Percentiles rank a stretch among this genome's conserved stretches.
Conservation (phyloP, 2,888 invertebrate genomes). For the Meteorus colon region DNA sequence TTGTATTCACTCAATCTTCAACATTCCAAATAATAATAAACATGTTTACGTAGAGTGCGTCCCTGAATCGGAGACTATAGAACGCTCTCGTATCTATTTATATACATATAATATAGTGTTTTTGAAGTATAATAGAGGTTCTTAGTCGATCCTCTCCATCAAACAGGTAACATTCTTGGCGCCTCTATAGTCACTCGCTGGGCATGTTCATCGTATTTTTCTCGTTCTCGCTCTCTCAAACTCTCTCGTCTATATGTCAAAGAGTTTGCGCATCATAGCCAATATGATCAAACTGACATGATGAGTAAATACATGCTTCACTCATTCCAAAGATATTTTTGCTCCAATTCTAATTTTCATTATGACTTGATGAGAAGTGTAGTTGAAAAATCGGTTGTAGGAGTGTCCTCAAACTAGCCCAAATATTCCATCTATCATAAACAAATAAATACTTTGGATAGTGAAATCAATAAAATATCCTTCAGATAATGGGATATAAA, state of each 20-base stretch:
- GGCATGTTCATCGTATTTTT: slow-evolving; percentile 18
- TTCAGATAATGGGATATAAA: too few species aligned
- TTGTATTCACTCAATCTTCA: neutral
- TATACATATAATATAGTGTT: slow-evolving; percentile 47
- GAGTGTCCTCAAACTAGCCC: too few species aligned
- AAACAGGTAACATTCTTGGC: slow-evolving; percentile 62
- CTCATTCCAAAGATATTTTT: too few species aligned
- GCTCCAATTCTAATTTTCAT: too few species aligned
- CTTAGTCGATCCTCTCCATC: slow-evolving; percentile 61
- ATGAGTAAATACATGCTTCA: neutral
- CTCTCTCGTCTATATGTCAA: neutral
- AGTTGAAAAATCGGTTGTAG: too few species aligned
- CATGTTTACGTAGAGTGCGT: slow-evolving; percentile 49
- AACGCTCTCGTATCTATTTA: slow-evolving; percentile 15
- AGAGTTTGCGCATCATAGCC: neutral
- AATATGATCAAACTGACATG: neutral
- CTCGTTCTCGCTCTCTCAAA: neutral
- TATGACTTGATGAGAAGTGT: too few species aligned
- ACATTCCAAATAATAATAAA: slow-evolving; percentile 13
- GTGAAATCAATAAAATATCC: too few species aligned
- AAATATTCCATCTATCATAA: too few species aligned
- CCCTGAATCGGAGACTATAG: slow-evolving; percentile 52
- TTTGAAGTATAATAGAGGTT: slow-evolving; percentile 64
- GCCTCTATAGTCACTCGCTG: slow-evolving; percentile 37
- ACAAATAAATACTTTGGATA: too few species aligned